Conservation (phyloP, 2,113 vertebrate genomes). For the Engraulis encrasicolus region DNA sequence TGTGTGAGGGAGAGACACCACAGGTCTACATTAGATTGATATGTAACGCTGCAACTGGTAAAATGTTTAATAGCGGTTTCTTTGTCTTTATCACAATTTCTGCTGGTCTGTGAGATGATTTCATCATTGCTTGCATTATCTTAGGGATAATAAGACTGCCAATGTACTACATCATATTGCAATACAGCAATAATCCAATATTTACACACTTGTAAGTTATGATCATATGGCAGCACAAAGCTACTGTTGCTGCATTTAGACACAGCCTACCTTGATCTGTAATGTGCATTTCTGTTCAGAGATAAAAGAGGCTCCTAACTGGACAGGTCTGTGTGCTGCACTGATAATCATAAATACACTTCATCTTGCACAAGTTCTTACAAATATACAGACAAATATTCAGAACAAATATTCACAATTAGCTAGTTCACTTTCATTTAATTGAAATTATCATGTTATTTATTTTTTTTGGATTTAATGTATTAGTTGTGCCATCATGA, state of each 20-base stretch:
- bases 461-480: too few relatives aligned
- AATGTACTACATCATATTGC: too few relatives aligned
- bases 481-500: too few relatives aligned
- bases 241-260: background rate
- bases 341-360: too few relatives aligned
- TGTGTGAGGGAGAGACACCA: too few relatives aligned
- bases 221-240: background rate
- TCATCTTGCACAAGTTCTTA: background rate
- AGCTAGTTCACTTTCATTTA: background rate
- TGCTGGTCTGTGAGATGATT: too few relatives aligned
- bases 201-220: background rate
- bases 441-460: too few relatives aligned
- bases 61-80: too few relatives aligned
- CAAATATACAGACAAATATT: background rate
- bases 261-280: background rate
- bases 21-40: background rate
- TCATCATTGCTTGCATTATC: background rate
- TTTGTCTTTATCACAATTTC: too few relatives aligned
- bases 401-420: background rate
- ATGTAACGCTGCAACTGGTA: too few relatives aligned
- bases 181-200: too few relatives aligned
- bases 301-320: background rate
- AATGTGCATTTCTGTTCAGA: background rate
- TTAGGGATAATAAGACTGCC: background rate
- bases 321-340: background rate